Conservation (phyloP, 1,140 invertebrate genomes). For the Papilio machaon region DNA sequence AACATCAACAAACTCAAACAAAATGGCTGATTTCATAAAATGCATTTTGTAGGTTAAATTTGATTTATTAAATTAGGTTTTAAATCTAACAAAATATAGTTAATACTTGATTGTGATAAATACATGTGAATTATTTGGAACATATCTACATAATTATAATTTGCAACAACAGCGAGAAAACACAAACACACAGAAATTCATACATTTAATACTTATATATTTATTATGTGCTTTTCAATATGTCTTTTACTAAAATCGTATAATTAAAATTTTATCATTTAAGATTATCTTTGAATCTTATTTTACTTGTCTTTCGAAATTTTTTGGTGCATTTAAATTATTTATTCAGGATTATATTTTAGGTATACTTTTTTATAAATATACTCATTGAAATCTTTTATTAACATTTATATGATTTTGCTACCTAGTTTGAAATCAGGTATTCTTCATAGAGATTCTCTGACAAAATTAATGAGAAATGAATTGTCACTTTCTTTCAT, state of each 20-base stretch:
- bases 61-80: not conserved
- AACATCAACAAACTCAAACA: not conserved
- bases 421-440: not conserved
- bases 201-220: constrained; percentile 10
- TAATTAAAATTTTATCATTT: not conserved
- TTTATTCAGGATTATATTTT: not conserved
- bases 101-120: not conserved
- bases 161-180: not conserved
- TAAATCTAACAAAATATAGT: not conserved
- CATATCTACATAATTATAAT: not conserved
- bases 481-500: not conserved
- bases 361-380: not conserved
- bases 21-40: not conserved
- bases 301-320: not conserved
- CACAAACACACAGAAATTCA: not conserved
- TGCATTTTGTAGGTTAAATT: not conserved
- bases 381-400: not conserved
- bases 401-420: not conserved
- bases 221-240: constrained; percentile 5
- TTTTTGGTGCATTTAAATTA: not conserved
- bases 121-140: not conserved
- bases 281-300: not conserved
- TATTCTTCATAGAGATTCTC: not conserved
- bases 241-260: constrained; percentile 12
- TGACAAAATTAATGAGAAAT: not conserved